These are phyloP conservation scores for Brachionichthys hirsutus DNA, from an alignment of 2,113 vertebrate species.

Conservation along the genomic window DNA sequence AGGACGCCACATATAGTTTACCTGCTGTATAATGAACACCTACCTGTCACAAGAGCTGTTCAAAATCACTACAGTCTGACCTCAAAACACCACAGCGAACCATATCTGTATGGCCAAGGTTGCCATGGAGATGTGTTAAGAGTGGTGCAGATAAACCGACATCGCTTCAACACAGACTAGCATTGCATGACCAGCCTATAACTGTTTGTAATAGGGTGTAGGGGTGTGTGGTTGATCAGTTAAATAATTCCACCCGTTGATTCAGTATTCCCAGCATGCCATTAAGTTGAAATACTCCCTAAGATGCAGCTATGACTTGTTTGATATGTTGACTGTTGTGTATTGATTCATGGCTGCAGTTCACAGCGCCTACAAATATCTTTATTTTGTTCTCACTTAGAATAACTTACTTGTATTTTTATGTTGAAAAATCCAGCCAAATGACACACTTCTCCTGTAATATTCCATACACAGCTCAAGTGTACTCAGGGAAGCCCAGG, in stretches of 20 bases:
- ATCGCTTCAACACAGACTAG: too few relatives aligned
- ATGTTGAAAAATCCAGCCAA: conserved; percentile 67
- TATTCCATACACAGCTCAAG: conserved; percentile 77
- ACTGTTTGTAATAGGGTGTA: not conserved
- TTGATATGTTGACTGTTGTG: too few relatives aligned
- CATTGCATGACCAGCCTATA: too few relatives aligned
- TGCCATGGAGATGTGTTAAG: too few relatives aligned
- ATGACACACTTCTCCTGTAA: conserved; percentile 75
- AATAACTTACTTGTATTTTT: conserved; percentile 63
- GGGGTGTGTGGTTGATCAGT: not conserved
- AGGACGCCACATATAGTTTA: not conserved
- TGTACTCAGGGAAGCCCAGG: conserved; percentile 76
- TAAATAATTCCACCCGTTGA: not conserved
- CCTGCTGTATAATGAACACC: not conserved
- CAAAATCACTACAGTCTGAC: not conserved
- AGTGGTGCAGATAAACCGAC: too few relatives aligned
- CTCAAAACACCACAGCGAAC: too few relatives aligned
- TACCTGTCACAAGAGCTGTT: conserved; percentile 8
- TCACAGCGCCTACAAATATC: conserved; percentile 49
- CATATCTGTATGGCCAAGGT: too few relatives aligned
- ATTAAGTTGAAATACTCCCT: conserved; percentile 2
- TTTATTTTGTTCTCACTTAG: conserved; percentile 47
- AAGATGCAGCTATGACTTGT: conserved; percentile 21
- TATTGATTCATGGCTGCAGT: conserved; percentile 51
- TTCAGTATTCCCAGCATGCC: conserved; percentile 1